phyloP scores from a whole-genome alignment of 2,113 vertebrate species.

The Corvus cornix region DNA sequence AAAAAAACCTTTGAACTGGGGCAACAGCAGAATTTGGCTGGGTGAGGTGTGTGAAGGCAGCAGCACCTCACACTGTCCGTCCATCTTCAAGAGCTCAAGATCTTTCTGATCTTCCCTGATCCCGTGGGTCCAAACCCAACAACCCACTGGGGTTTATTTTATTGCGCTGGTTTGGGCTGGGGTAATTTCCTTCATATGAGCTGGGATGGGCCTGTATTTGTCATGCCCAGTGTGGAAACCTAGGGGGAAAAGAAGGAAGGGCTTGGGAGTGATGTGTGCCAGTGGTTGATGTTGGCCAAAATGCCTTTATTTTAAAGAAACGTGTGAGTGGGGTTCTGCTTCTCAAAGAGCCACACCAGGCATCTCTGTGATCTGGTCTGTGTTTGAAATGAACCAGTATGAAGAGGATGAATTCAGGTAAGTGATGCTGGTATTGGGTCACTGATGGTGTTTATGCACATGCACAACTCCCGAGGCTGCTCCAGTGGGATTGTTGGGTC shows the following conservation, averaged over 20 bases:
- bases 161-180: too few species aligned
- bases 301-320: not conserved
- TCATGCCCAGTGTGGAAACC: not conserved
- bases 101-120: not conserved
- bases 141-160: not conserved
- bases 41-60: not conserved
- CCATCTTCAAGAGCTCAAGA: accelerated
- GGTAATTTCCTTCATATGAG: not conserved
- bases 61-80: not conserved
- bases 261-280: not conserved
- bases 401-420: not conserved
- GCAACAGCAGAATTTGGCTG: not conserved
- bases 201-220: not conserved
- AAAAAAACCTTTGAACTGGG: not conserved
- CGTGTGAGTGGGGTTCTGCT: accelerated
- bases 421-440: accelerated
- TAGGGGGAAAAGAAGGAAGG: not conserved
- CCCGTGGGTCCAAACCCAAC: accelerated
- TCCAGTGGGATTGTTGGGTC: not conserved
- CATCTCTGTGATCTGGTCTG: not conserved
- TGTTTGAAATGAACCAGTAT: not conserved
- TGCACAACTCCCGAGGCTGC: not conserved
- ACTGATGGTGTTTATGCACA: not conserved
- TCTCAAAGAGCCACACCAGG: not conserved
- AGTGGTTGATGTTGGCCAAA: not conserved